A percentile compares a stretch with the other conserved stretches of the same genome.
Conservation (phyloP, 2,888 invertebrate genomes). For the Notodonta ziczac region DNA sequence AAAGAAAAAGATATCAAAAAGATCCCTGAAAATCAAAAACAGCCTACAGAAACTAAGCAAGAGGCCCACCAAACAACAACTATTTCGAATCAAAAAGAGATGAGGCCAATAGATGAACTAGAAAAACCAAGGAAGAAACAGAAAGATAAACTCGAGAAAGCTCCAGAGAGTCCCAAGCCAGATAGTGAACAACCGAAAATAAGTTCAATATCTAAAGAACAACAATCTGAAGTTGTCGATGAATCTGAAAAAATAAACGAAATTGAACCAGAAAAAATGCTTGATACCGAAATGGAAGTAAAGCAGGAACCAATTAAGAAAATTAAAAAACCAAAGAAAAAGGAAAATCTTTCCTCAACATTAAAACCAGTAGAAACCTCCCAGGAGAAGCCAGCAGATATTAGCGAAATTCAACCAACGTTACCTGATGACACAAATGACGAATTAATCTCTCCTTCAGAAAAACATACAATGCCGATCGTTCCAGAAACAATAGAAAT, state of each 20-base stretch:
- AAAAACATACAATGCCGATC: conserved; percentile 7
- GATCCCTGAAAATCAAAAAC: background rate
- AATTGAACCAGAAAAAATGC: conserved; percentile 40
- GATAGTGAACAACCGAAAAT: background rate
- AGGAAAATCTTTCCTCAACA: conserved; percentile 11
- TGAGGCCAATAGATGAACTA: background rate
- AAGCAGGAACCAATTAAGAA: conserved; percentile 27
- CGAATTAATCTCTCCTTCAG: conserved; percentile 3
- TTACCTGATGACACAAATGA: background rate
- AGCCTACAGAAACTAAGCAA: background rate
- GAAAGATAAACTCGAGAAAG: conserved; percentile 8
- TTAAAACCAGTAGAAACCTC: conserved; percentile 7
- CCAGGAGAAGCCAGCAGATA: conserved; percentile 12
- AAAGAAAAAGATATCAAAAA: background rate
- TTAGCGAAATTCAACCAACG: conserved; percentile 12
- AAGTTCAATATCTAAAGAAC: background rate
- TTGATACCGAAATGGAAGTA: conserved; percentile 20
- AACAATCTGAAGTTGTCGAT: conserved; percentile 13
- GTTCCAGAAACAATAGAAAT: conserved; percentile 4
- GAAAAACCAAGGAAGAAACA: conserved; percentile 18
- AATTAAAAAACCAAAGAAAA: conserved; percentile 35
- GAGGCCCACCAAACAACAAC: conserved; percentile 20
- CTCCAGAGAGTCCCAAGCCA: conserved; percentile 2
- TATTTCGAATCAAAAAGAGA: conserved; percentile 5
- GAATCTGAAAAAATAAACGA: conserved; percentile 47